Percentiles rank a stretch among this genome's conserved stretches.
Conservation (phyloP, 2,113 vertebrate genomes). For the Aphelocoma coerulescens region DNA sequence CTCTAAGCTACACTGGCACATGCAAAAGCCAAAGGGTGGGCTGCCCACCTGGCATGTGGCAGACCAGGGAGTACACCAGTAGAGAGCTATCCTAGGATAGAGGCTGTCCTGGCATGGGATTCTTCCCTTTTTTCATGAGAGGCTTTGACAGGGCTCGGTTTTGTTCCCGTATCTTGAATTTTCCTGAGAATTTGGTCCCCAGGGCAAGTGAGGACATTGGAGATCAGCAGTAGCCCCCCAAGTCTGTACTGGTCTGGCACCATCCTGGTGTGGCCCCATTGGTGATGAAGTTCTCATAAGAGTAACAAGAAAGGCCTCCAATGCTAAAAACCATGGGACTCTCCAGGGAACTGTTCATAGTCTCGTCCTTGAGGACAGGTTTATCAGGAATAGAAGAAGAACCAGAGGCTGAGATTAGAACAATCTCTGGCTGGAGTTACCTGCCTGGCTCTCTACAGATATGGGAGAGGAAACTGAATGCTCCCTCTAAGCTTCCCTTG, state of each 20-base stretch:
- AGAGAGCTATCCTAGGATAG: not conserved
- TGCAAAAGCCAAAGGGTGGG: not conserved
- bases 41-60: not conserved
- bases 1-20: rapidly evolving
- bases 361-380: not conserved
- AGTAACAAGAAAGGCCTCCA: not conserved
- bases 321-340: not conserved
- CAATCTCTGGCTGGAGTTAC: not conserved
- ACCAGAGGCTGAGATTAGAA: not conserved
- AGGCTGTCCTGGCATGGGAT: not conserved
- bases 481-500: not conserved
- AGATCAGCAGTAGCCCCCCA: not conserved
- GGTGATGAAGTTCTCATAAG: not conserved
- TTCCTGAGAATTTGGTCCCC: not conserved
- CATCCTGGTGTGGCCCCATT: not conserved
- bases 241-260: too few relatives aligned
- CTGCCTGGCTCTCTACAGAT: not conserved
- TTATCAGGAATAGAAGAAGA: not conserved
- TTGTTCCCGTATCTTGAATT: not conserved
- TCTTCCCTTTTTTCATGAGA: not conserved
- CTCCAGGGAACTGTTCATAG: not conserved
- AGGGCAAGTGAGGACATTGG: not conserved
- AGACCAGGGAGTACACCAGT: not conserved
- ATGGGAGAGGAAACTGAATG: not conserved
- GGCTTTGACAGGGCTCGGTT: not conserved